Base-by-base conservation (phyloP, 2,113 vertebrate species). In the Pseudonaja textilis region DNA sequence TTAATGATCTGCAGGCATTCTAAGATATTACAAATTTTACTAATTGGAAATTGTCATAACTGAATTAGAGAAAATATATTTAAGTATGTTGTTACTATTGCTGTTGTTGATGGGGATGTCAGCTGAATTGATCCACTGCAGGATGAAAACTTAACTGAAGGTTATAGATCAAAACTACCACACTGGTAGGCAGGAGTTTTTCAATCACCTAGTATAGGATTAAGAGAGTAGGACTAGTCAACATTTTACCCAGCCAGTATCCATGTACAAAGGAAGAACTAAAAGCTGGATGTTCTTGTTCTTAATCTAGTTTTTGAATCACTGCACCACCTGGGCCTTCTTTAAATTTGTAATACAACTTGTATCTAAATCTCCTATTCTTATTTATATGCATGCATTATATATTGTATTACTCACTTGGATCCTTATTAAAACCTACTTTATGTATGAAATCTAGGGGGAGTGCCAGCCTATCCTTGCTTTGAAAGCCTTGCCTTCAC, bases 331-430 rank as follows among this genome's bases (percentile, higher is more conserved):
- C 18, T 81, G 34, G 74, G 18, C 18, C 16, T 23, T 29, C 47
- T 81, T 50, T 25, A 90, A 81, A 81, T 64, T 5, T 64, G 23
- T 81, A 69, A 52, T 39, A 10, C 50, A 55, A 39, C 12, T 25
- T 55, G n/a, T 85, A 3, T 94, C 25, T 42, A 88, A 89, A 95
- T 91, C 95, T 94, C 50, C 86, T 90, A 90, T 56, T 42, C 6
- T 29, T 69, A 86, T 92, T 91, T 39, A 6, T 18, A 86, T 56
- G 14, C 57, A 86, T 54, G 52, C 34, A 93, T 42, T 20, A 1
- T 10, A 81, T 22, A 69, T 69, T 16, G n/a, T 42, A 42, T 89
- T 55, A 89, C 5, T 89, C 86, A 56, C 54, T 57, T 64, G 14
- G 59, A 29, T 89, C 7, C 7, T 56, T 23, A 23, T 64, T 39